These are phyloP conservation scores for Metellina segmentata DNA, from an alignment of 2,888 invertebrate species.

Conservation along the genomic window DNA sequence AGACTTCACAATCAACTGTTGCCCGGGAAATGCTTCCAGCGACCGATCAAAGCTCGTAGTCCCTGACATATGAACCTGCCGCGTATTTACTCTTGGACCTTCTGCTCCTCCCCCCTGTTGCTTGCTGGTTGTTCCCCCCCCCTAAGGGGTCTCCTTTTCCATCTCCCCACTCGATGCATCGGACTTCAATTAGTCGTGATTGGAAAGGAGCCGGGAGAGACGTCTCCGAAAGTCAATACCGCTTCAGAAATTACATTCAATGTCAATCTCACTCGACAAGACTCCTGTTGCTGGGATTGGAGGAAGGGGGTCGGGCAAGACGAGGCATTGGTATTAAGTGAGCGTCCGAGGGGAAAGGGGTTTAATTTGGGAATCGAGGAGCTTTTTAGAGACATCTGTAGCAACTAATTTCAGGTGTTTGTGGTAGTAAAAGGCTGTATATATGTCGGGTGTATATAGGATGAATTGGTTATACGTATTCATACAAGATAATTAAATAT, in stretches of 20 bases:
- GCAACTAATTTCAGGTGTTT: background rate
- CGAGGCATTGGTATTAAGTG: background rate
- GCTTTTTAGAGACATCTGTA: background rate
- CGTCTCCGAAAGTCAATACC: slow-evolving; percentile 63
- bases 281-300: background rate
- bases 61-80: slow-evolving; percentile 36
- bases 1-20: background rate
- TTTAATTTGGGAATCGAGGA: background rate
- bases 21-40: background rate
- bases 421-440: no score
- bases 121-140: background rate
- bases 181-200: slow-evolving; percentile 72
- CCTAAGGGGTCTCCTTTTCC: slow-evolving; percentile 28
- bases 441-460: no score
- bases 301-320: background rate
- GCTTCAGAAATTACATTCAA: slow-evolving; percentile 67
- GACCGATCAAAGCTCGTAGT: background rate
- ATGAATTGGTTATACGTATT: no score
- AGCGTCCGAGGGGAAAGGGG: background rate
- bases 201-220: slow-evolving; percentile 41
- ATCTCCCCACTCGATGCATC: slow-evolving; percentile 45
- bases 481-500: no score
- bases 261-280: slow-evolving; percentile 55
- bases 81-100: slow-evolving; percentile 43
- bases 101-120: no score